phyloP scores from a whole-genome alignment of 2,797 vertebrate genomes.

The Alcedo atthis region DNA sequence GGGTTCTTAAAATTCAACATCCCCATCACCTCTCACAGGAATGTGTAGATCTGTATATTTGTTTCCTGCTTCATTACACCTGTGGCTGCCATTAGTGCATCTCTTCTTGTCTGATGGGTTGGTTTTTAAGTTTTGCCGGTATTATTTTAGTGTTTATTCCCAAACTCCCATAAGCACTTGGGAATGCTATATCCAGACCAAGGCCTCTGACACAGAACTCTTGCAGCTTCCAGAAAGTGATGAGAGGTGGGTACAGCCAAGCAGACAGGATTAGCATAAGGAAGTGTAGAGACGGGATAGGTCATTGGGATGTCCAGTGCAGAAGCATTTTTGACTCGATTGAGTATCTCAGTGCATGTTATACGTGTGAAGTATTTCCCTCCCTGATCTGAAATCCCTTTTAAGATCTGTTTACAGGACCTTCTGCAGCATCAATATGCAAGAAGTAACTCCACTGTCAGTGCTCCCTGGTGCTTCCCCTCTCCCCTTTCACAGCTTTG shows the following conservation, averaged over 20 bases:
- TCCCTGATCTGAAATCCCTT: neutral
- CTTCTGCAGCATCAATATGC: neutral
- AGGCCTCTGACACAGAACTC: neutral
- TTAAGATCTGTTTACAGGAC: neutral
- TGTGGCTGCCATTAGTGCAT: rapidly evolving
- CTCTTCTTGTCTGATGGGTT: too few relatives aligned
- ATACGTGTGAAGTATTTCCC: neutral
- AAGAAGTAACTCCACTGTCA: neutral
- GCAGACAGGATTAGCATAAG: neutral
- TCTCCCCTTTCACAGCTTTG: neutral
- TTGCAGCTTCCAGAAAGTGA: neutral
- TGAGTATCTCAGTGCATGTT: neutral
- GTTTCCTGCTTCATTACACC: neutral
- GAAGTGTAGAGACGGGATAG: neutral
- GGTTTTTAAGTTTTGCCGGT: neutral
- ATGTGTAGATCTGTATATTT: neutral
- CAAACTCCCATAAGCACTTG: neutral
- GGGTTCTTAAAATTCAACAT: neutral
- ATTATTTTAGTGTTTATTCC: neutral
- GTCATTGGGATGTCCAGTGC: neutral
- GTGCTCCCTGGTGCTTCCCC: neutral
- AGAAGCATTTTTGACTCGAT: neutral
- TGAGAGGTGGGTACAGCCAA: neutral
- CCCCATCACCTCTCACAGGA: neutral
- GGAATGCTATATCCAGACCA: neutral